Conservation (phyloP, 2,888 invertebrate species). For the Linnaemya vulpina region DNA sequence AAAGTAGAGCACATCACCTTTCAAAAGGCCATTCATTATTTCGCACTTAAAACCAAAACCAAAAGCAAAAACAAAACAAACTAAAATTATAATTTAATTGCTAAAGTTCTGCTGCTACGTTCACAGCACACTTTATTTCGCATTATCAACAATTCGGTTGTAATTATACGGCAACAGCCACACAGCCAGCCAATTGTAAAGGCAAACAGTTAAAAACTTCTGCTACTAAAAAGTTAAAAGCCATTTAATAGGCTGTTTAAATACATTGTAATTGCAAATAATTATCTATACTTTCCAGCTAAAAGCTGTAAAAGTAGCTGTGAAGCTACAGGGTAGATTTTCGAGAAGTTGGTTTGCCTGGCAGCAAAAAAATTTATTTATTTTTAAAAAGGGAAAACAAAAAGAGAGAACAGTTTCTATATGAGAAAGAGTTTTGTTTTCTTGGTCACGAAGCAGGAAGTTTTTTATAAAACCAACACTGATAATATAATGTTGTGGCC, state of each 20-base stretch:
- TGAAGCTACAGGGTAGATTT: not conserved
- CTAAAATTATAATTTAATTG: conserved; percentile 60
- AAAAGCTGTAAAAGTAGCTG: conserved; percentile 7
- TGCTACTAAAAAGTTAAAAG: conserved; percentile 59
- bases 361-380: too few species aligned
- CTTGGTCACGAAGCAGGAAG: too few species aligned
- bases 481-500: too few species aligned
- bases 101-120: conserved; percentile 7
- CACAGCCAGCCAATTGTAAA: conserved; percentile 11
- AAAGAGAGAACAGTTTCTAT: too few species aligned
- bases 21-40: conserved; percentile 62
- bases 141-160: conserved; percentile 61
- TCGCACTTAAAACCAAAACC: conserved; percentile 51
- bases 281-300: conserved; percentile 47
- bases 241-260: conserved; percentile 69
- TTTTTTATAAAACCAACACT: too few species aligned
- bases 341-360: too few species aligned
- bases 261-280: conserved; percentile 67
- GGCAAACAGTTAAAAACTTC: conserved; percentile 20
- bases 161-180: conserved; percentile 55
- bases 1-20: conserved; percentile 55
- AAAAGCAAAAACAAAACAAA: not conserved
- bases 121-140: conserved; percentile 40
- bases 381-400: too few species aligned
- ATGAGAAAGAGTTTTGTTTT: too few species aligned